These are phyloP conservation scores for Hymenochirus boettgeri DNA, from an alignment of 2,113 vertebrate genomes.

Conservation along the genomic window DNA sequence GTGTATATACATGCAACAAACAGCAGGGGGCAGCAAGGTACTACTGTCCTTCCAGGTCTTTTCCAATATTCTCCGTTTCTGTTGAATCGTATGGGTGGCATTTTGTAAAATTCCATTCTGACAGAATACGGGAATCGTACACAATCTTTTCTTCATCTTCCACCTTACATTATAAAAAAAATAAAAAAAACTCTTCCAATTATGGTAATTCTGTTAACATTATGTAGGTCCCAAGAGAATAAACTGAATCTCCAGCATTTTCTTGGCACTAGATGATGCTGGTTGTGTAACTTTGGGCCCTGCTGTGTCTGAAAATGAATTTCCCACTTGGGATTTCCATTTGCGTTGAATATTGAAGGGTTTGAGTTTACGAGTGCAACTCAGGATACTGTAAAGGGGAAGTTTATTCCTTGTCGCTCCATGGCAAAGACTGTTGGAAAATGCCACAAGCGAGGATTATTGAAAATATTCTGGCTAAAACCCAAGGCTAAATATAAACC, in stretches of 20 bases:
- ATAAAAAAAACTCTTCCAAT: slow-evolving; percentile 22
- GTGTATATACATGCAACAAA: too few species aligned
- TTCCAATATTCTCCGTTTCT: background rate
- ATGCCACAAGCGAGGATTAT: slow-evolving; percentile 18
- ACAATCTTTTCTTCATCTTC: slow-evolving; percentile 12
- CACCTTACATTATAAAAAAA: slow-evolving; percentile 24
- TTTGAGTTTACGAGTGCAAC: slow-evolving; percentile 23
- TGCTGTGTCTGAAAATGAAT: slow-evolving; percentile 26
- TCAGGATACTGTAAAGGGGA: slow-evolving; percentile 8
- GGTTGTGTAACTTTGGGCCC: slow-evolving; percentile 23
- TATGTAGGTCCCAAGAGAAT: slow-evolving; percentile 29
- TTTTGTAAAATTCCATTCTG: slow-evolving; percentile 1
- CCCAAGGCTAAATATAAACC: slow-evolving; percentile 26
- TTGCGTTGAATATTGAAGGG: slow-evolving; percentile 14
- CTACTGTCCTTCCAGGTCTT: background rate
- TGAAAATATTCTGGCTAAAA: slow-evolving; percentile 2
- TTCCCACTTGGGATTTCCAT: slow-evolving; percentile 26
- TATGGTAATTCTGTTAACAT: slow-evolving; percentile 27
- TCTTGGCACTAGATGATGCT: slow-evolving; percentile 11
- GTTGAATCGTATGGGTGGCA: slow-evolving; percentile 1
- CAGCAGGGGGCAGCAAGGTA: slow-evolving; percentile 11
- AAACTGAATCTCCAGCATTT: slow-evolving; percentile 3
- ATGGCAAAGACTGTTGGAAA: slow-evolving; percentile 2
- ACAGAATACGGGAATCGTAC: slow-evolving; percentile 5
- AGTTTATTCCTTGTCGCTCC: background rate